phyloP scores from a whole-genome alignment of 2,797 vertebrate genomes.

The Gallinago nigripennis region DNA sequence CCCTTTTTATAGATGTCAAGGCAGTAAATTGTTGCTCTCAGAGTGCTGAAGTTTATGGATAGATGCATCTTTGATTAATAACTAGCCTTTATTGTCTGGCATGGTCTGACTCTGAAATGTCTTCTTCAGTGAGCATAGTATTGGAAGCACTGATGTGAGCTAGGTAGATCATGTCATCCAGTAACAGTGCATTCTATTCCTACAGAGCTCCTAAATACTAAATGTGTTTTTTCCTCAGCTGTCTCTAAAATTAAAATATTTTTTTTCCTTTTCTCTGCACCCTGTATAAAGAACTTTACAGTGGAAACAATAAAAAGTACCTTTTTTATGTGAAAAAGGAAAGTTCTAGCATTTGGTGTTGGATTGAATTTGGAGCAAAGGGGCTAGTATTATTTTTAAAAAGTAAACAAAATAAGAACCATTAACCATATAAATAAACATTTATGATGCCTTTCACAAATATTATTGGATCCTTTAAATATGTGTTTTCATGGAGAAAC shows the following conservation, averaged over 20 bases:
- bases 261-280: neutral
- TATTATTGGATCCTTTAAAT: neutral
- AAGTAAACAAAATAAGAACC: neutral
- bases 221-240: accelerated
- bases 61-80: neutral
- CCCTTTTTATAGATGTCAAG: neutral
- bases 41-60: neutral
- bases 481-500: neutral
- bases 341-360: accelerated
- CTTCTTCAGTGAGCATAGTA: no score
- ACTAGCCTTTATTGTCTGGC: neutral
- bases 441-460: neutral
- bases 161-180: neutral
- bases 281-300: neutral
- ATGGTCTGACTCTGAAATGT: neutral
- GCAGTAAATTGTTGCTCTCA: neutral
- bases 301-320: neutral
- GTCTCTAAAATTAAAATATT: neutral
- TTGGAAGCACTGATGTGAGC: neutral
- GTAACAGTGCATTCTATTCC: neutral
- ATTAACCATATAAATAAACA: neutral
- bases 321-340: neutral
- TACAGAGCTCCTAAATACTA: neutral
- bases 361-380: neutral
- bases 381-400: neutral